phyloP scores from a whole-genome alignment of 2,797 vertebrate genomes.

The Schizothorax lantsangensis region DNA sequence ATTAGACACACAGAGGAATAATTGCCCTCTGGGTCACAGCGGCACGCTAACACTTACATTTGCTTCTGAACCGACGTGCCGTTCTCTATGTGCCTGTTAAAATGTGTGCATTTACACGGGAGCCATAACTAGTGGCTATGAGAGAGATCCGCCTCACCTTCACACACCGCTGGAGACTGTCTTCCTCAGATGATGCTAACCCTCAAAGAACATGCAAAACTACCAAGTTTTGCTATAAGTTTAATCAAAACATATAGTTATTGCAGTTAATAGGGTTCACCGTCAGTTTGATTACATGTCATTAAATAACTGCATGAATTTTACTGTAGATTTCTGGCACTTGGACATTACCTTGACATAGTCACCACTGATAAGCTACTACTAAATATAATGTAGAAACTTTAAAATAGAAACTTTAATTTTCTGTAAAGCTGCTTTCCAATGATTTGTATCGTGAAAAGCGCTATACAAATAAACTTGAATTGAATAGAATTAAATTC shows the following conservation, averaged over 20 bases:
- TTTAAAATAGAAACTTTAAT: too few relatives aligned
- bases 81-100: constrained; percentile 69
- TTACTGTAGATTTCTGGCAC: background rate
- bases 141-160: constrained; percentile 93
- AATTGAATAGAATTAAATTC: too few relatives aligned
- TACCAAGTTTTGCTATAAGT: background rate
- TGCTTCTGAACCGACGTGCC: constrained; percentile 69
- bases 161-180: constrained; percentile 93
- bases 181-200: background rate
- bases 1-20: constrained; percentile 80
- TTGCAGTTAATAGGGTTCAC: background rate
- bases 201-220: background rate
- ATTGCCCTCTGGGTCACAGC: constrained; percentile 84
- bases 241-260: background rate
- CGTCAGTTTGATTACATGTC: background rate
- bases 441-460: too few relatives aligned
- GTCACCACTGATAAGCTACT: background rate
- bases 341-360: background rate
- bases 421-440: too few relatives aligned
- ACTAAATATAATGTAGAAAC: background rate
- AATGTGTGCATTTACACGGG: constrained; percentile 98
- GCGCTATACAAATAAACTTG: too few relatives aligned
- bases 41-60: constrained; percentile 50
- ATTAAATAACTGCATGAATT: background rate
- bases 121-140: constrained; percentile 92